Percentiles rank a stretch among this genome's conserved stretches.
These are phyloP conservation scores for Oceanites oceanicus DNA, from an alignment of 2,113 vertebrate species.

Conservation along the genomic window DNA sequence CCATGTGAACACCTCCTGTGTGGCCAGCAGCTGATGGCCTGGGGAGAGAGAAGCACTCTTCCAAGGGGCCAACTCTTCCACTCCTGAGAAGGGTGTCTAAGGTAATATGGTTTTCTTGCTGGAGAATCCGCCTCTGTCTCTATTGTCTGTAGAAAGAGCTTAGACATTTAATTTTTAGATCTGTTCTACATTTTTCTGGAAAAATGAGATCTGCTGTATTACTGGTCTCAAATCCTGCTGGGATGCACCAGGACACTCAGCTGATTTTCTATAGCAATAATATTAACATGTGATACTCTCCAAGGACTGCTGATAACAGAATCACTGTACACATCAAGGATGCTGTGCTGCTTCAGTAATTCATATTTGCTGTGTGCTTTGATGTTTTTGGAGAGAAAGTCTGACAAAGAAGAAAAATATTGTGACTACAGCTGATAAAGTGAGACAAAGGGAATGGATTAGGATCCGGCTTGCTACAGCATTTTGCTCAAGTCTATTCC, in stretches of 20 bases:
- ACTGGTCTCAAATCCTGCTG: neutral
- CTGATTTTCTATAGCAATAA: neutral
- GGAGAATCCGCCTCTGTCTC: neutral
- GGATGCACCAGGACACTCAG: neutral
- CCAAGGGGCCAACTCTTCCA: neutral
- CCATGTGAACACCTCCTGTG: neutral
- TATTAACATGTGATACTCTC: neutral
- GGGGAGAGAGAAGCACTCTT: neutral
- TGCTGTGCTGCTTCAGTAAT: neutral
- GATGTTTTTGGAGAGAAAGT: neutral
- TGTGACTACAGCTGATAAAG: neutral
- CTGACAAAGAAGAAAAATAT: conserved; percentile 4
- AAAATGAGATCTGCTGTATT: neutral
- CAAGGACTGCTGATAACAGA: neutral
- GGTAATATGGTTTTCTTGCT: neutral
- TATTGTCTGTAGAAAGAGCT: neutral
- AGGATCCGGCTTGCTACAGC: neutral
- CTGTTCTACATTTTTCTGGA: neutral
- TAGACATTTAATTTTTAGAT: neutral
- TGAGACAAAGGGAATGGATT: neutral
- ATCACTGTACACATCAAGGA: neutral
- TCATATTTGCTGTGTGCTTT: neutral
- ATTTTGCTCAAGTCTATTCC: neutral
- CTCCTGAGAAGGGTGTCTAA: neutral
- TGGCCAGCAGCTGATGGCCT: neutral